phyloP scores from a whole-genome alignment of 2,113 vertebrate species.

The Periophthalmodon schlosseri region DNA sequence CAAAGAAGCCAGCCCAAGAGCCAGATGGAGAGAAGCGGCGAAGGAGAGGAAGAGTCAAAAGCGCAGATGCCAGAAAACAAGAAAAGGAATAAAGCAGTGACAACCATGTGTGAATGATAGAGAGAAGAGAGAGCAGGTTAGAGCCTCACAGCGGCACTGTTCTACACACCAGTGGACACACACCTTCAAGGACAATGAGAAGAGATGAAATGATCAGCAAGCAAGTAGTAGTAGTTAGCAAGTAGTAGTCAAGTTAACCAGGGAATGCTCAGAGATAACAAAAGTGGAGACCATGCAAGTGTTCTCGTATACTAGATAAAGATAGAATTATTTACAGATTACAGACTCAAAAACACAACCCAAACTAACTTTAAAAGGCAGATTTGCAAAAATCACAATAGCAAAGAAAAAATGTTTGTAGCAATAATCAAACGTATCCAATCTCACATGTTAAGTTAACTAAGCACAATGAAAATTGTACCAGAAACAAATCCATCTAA shows the following conservation, averaged over 20 bases:
- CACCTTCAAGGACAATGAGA: constrained; percentile 30
- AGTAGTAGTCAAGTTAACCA: constrained; percentile 21
- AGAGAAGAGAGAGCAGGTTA: constrained; percentile 47
- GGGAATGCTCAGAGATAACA: constrained; percentile 6
- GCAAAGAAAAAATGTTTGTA: neutral
- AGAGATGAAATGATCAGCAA: constrained; percentile 24
- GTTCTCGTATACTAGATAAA: neutral
- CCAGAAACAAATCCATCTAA: neutral
- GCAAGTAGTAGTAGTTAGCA: constrained; percentile 28
- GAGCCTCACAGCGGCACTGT: constrained; percentile 53
- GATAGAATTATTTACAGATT: neutral
- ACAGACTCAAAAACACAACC: no score
- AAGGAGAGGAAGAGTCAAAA: constrained; percentile 25
- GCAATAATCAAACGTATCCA: neutral
- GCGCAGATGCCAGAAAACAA: constrained; percentile 40
- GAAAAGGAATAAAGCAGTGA: constrained; percentile 31
- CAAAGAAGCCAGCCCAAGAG: constrained; percentile 74
- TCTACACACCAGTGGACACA: constrained; percentile 51
- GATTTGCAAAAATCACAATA: neutral
- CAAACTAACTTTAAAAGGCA: neutral
- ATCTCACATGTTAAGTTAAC: neutral
- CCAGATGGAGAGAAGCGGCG: constrained; percentile 58
- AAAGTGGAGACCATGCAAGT: neutral
- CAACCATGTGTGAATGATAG: constrained; percentile 38
- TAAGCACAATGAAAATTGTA: neutral